These are phyloP conservation scores for Drepana arcuata DNA, from an alignment of 1,140 invertebrate species.

Conservation along the genomic window DNA sequence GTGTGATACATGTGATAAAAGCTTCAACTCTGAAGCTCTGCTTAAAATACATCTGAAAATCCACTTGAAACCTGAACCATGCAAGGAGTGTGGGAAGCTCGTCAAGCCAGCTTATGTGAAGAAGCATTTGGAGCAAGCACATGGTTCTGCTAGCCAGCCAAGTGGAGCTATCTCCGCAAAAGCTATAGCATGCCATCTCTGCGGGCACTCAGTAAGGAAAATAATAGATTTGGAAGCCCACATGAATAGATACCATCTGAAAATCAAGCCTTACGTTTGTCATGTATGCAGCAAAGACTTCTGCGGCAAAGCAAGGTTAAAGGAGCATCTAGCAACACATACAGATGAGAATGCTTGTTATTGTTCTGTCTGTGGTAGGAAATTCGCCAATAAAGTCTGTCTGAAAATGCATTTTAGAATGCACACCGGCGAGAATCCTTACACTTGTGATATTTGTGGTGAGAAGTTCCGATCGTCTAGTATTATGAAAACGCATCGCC, in stretches of 20 bases:
- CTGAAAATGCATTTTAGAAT: conserved; percentile 22
- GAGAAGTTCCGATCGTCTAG: conserved; percentile 32
- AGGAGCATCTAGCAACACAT: conserved; percentile 20
- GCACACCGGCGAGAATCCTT: conserved; percentile 27
- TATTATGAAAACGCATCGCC: conserved; percentile 23
- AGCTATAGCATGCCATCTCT: conserved; percentile 8
- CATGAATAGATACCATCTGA: conserved; percentile 26
- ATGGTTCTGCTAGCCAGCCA: background rate
- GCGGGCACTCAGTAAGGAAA: conserved; percentile 17
- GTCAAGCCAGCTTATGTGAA: conserved; percentile 10
- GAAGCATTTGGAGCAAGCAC: background rate
- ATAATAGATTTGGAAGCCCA: conserved; percentile 22
- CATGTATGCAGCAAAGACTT: conserved; percentile 21
- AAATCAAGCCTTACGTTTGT: conserved; percentile 26
- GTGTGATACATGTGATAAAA: conserved; percentile 22
- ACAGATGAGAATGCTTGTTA: conserved; percentile 7
- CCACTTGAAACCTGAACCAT: conserved; percentile 13
- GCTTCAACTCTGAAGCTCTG: conserved; percentile 9
- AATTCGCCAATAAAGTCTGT: conserved; percentile 22
- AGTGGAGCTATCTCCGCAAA: background rate
- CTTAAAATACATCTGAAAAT: conserved; percentile 14
- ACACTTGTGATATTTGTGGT: conserved; percentile 24
- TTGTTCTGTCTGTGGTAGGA: conserved; percentile 22
- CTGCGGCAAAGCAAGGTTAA: conserved; percentile 17
- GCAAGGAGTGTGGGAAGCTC: conserved; percentile 15